Percentiles rank a stretch among this genome's conserved stretches.
Conservation (phyloP, 2,888 invertebrate genomes). For the Polylopha cassiicola region DNA sequence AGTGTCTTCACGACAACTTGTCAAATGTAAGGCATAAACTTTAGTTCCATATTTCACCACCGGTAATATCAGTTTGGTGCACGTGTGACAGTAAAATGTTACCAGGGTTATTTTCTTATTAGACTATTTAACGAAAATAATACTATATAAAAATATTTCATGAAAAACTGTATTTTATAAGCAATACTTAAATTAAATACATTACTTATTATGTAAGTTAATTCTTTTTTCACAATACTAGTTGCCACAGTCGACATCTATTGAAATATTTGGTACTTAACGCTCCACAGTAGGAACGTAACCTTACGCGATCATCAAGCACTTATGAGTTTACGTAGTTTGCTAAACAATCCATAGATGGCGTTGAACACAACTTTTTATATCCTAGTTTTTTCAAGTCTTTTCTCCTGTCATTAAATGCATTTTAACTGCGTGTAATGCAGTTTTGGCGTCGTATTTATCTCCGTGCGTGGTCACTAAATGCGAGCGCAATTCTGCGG, state of each 20-base stretch:
- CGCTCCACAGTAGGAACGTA: too few relatives aligned
- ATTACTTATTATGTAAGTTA: too few relatives aligned
- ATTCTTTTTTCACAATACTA: too few relatives aligned
- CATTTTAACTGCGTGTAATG: slow-evolving; percentile 57
- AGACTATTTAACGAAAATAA: too few relatives aligned
- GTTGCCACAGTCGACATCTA: too few relatives aligned
- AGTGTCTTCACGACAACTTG: slow-evolving; percentile 7
- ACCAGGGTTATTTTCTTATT: slow-evolving; percentile 3
- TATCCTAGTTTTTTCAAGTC: background rate
- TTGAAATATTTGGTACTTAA: too few relatives aligned
- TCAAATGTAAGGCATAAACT: background rate
- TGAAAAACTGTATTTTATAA: too few relatives aligned
- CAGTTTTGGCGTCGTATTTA: slow-evolving; percentile 69
- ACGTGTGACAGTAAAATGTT: slow-evolving; percentile 12
- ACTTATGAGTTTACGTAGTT: too few relatives aligned
- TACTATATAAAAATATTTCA: too few relatives aligned
- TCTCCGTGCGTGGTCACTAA: slow-evolving; percentile 75
- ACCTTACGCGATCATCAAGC: too few relatives aligned
- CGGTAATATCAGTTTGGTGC: slow-evolving; percentile 11
- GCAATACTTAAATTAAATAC: too few relatives aligned
- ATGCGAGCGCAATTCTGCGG: slow-evolving; percentile 82
- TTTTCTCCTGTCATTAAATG: slow-evolving; percentile 40
- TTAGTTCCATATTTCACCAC: slow-evolving; percentile 17
- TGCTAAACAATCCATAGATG: background rate
- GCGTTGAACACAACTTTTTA: too few relatives aligned